Evolutionary conservation across 2,113 vertebrate genomes (phyloP).

Genomic region (Struthidea cinerea): DNA sequence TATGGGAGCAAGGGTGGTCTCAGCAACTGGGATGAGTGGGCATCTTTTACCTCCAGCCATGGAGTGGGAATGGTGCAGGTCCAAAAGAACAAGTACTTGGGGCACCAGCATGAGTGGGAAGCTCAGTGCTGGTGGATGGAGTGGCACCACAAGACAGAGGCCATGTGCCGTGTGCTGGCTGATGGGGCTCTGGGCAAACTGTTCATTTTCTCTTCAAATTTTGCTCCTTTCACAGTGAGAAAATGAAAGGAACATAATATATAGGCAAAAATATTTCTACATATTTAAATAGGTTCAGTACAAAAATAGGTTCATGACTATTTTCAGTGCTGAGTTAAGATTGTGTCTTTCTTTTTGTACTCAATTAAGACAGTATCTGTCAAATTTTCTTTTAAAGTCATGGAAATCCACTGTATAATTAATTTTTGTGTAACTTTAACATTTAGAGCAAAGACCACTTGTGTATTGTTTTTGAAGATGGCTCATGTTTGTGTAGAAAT

Average conservation of each 20-base stretch:
- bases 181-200: neutral
- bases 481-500: neutral
- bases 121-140: neutral
- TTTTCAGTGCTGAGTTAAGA: neutral
- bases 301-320: neutral
- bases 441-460: neutral
- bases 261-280: neutral
- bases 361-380: neutral
- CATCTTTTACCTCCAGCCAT: neutral
- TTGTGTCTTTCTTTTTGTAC: neutral
- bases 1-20: accelerated
- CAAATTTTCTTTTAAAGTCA: neutral
- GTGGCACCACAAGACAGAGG: neutral
- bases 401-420: neutral
- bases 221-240: neutral
- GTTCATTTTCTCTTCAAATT: neutral
- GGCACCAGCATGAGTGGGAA: neutral
- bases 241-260: neutral
- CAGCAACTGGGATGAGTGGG: neutral
- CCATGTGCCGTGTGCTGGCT: neutral
- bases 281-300: neutral
- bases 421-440: neutral
- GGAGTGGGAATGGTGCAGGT: accelerated
- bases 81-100: neutral
- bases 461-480: neutral